Evolutionary conservation across 1,140 invertebrate genomes (phyloP), one percentile per base, ranked within the genome.

Genomic region (Cecropterus lyciades): DNA sequence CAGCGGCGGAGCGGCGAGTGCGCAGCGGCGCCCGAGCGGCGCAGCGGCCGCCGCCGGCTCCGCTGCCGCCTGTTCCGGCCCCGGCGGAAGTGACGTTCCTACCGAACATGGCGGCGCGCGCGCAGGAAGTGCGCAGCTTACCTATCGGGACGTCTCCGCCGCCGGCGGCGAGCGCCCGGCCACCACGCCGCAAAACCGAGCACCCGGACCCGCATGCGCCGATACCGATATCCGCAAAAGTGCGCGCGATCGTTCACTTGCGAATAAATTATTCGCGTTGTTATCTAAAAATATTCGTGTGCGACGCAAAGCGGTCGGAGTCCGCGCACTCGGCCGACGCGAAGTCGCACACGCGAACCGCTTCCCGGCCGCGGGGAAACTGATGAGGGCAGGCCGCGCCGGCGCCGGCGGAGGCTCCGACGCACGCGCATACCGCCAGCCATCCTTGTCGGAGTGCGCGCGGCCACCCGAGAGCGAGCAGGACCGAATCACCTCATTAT

Each of bases 261-360:
- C 80, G 80, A 89, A 91, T 89, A 87, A 89, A 89, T 89, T 87
- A 87, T 88, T 88, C 81, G 84, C 79, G 82, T 84, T 86, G 82
- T 88, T 91, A 89, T 89, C 89, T 91, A 91, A 89, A 91, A 91
- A 91, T 91, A 91, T 91, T 89, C 85, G 85, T 87, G 73, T 81
- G 83, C 86, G 79, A 73, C 77, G 81, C 79, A 80, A 75, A 82
- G 78, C 83, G 80, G 33, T 37, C 33, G 33, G 74, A 76, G 75
- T 73, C 67, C 78, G 80, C 76, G 74, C 77, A 65, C 63, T 68
- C 77, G 77, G 70, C 70, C 65, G 70, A 78, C 73, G 69, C 79
- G 73, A 74, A 84, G 76, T 75, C 74, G 75, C 86, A 91, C 88
- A 83, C 84, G 85, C 88, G 87, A 82, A 84, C 82, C 77, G 83